Conservation (phyloP, 2,797 vertebrate genomes). For the Artibeus lituratus region DNA sequence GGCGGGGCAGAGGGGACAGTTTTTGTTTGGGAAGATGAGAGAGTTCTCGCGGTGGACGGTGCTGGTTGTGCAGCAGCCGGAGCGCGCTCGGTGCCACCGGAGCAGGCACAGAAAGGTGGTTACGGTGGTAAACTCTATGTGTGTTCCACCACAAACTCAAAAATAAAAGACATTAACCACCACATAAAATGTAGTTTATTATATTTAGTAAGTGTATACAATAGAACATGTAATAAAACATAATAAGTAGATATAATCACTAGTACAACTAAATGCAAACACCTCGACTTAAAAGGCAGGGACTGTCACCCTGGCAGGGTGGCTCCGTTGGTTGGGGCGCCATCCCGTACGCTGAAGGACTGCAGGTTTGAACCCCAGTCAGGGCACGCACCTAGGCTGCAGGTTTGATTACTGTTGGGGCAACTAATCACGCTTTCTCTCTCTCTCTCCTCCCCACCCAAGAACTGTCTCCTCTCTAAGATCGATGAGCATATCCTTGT, state of each 20-base stretch:
- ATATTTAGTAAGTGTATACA: background rate
- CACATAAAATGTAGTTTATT: background rate
- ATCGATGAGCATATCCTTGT: background rate
- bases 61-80: background rate
- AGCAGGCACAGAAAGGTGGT: background rate
- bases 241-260: background rate
- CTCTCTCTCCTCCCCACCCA: no score
- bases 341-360: accelerated
- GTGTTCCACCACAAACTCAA: background rate
- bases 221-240: background rate
- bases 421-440: no score
- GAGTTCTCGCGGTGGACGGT: accelerated
- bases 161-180: background rate
- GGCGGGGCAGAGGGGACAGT: background rate
- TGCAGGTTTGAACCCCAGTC: no score
- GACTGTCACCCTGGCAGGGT: background rate
- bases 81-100: background rate
- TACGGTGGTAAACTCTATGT: background rate
- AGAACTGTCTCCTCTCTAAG: background rate
- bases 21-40: background rate
- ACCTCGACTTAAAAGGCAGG: background rate
- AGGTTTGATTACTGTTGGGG: background rate
- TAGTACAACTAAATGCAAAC: background rate
- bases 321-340: background rate
- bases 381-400: no score